These are phyloP conservation scores for Yponomeuta evonymella DNA, from an alignment of 2,888 invertebrate genomes.

Conservation along the genomic window DNA sequence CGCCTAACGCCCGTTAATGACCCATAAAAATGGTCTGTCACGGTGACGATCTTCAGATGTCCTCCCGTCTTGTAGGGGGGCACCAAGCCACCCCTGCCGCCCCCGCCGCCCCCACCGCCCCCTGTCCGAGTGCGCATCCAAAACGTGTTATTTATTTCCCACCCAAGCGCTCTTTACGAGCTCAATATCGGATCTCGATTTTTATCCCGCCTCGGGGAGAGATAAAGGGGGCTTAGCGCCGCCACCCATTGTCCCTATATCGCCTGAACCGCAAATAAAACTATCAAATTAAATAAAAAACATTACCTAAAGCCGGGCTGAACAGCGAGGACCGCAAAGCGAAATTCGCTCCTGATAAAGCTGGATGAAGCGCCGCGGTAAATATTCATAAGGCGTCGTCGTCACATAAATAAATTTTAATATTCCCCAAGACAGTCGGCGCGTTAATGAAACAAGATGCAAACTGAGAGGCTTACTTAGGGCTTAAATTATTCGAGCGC, in stretches of 20 bases:
- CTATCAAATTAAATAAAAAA: slow-evolving; percentile 35
- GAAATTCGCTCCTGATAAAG: slow-evolving; percentile 2
- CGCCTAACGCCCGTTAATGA: neutral
- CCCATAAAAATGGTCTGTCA: neutral
- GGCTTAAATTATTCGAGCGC: slow-evolving; percentile 57
- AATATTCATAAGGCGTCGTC: slow-evolving; percentile 59
- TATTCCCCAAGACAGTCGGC: slow-evolving; percentile 49
- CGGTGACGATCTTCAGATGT: neutral
- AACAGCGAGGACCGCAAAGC: neutral
- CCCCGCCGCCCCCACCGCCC: slow-evolving; percentile 25
- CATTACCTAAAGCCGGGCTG: neutral
- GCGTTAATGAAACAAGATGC: slow-evolving; percentile 68
- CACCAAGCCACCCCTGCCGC: neutral
- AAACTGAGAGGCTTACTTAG: slow-evolving; percentile 47
- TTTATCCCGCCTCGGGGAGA: slow-evolving; percentile 51
- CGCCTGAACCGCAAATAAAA: slow-evolving; percentile 39
- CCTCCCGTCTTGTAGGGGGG: neutral
- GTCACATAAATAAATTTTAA: slow-evolving; percentile 47
- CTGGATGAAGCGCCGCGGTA: slow-evolving; percentile 27
- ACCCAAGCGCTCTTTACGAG: slow-evolving; percentile 54
- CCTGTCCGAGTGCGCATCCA: slow-evolving; percentile 20
- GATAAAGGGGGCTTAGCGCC: slow-evolving; percentile 46
- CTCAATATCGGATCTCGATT: slow-evolving; percentile 57
- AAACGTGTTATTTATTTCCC: slow-evolving; percentile 59
- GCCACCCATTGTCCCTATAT: slow-evolving; percentile 31